phyloP scores from a whole-genome alignment of 2,888 invertebrate species.

The Nemoura dubitans region DNA sequence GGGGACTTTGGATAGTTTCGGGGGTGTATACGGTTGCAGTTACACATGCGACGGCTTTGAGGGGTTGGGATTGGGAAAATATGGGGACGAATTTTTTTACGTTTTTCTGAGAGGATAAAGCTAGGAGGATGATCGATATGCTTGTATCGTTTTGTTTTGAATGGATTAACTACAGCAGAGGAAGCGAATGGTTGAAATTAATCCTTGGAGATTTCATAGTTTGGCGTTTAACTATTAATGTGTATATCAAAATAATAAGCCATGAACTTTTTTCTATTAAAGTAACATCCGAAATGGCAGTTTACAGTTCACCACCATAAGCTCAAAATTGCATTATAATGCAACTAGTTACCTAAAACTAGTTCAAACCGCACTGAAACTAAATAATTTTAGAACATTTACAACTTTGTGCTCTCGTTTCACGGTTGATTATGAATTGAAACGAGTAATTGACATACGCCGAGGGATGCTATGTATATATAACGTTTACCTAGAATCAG shows the following conservation, averaged over 20 bases:
- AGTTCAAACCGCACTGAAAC: not conserved
- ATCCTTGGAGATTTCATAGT: not conserved
- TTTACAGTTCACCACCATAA: not conserved
- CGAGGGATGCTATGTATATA: not conserved
- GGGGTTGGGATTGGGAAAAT: not conserved
- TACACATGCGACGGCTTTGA: not conserved
- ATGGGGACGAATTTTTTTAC: not conserved
- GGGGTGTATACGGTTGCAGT: not conserved
- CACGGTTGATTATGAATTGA: not conserved
- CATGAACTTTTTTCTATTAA: not conserved
- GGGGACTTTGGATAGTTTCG: not conserved
- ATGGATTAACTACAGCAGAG: not conserved
- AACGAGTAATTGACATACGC: not conserved
- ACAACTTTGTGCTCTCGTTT: not conserved
- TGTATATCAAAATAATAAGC: not conserved
- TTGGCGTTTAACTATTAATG: not conserved
- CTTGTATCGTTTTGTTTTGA: too few relatives aligned
- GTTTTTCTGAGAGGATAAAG: not conserved
- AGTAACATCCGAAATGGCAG: not conserved
- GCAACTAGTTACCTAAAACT: not conserved
- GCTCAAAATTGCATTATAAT: not conserved
- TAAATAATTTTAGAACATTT: not conserved
- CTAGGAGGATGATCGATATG: not conserved
- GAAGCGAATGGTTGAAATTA: not conserved
- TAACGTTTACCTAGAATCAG: too few relatives aligned